phyloP scores from a whole-genome alignment of 2,797 vertebrate genomes.

The Microcaecilia unicolor region DNA sequence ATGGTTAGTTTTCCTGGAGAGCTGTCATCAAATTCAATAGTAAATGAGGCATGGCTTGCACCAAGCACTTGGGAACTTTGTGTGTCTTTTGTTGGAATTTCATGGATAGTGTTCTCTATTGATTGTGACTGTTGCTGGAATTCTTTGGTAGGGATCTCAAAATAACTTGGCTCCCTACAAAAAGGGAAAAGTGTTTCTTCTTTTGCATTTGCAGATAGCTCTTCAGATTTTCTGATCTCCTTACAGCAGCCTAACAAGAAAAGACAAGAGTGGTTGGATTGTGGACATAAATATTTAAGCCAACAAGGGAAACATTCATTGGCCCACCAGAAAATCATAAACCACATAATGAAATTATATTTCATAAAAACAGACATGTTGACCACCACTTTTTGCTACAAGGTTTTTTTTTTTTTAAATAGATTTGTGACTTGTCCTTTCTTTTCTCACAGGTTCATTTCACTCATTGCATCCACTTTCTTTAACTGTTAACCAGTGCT shows the following conservation, averaged over 20 bases:
- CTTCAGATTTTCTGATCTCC: constrained; percentile 72
- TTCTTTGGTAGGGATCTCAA: constrained; percentile 92
- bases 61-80: constrained; percentile 52
- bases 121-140: constrained; percentile 61
- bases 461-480: no score
- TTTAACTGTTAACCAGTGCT: no score
- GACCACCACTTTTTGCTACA: no score
- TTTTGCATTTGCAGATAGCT: constrained; percentile 53
- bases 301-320: no score
- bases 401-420: no score
- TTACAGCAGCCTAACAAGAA: constrained; percentile 61
- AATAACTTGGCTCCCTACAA: constrained; percentile 80
- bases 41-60: constrained; percentile 94
- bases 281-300: no score
- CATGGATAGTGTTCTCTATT: constrained; percentile 75
- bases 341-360: no score
- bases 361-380: no score
- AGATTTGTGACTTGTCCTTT: no score
- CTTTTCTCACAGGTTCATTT: no score
- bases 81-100: constrained; percentile 91
- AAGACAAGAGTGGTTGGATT: no score
- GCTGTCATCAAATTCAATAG: constrained; percentile 93
- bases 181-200: constrained; percentile 69
- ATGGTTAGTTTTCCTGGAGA: constrained; percentile 94
- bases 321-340: no score